These are phyloP conservation scores for Sebastes vulpes DNA, from an alignment of 2,797 vertebrate genomes.

Conservation along the genomic window DNA sequence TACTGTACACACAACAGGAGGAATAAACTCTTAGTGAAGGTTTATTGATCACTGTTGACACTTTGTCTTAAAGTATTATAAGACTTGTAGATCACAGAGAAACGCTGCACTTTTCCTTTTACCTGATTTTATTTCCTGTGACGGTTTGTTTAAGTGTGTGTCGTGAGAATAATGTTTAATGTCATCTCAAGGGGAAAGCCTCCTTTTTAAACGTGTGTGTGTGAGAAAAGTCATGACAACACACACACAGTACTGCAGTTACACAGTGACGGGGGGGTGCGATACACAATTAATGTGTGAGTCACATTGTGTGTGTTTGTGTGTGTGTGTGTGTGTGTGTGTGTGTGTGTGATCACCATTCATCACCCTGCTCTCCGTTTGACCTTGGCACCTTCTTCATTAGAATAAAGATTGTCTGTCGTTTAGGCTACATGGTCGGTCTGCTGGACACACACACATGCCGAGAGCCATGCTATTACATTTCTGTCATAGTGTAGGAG, in stretches of 20 bases:
- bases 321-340: neutral
- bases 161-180: slow-evolving; percentile 43
- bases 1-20: neutral
- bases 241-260: no score
- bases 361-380: slow-evolving; percentile 94
- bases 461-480: slow-evolving; percentile 27
- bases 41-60: neutral
- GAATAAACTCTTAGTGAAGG: neutral
- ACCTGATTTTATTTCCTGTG: slow-evolving; percentile 40
- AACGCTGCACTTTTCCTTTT: neutral
- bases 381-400: slow-evolving; percentile 98
- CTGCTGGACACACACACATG: slow-evolving; percentile 87
- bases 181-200: slow-evolving; percentile 58
- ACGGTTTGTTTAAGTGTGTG: slow-evolving; percentile 36
- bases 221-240: no score
- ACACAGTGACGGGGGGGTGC: slow-evolving; percentile 10
- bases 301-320: neutral
- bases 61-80: neutral
- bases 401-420: slow-evolving; percentile 99
- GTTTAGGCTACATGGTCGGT: slow-evolving; percentile 93
- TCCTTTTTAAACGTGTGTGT: slow-evolving; percentile 5
- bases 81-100: neutral
- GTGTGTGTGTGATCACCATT: slow-evolving; percentile 76
- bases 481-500: slow-evolving; percentile 41
- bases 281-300: slow-evolving; percentile 48